phyloP scores from a whole-genome alignment of 2,797 vertebrate genomes.

The Siniperca scherzeri region DNA sequence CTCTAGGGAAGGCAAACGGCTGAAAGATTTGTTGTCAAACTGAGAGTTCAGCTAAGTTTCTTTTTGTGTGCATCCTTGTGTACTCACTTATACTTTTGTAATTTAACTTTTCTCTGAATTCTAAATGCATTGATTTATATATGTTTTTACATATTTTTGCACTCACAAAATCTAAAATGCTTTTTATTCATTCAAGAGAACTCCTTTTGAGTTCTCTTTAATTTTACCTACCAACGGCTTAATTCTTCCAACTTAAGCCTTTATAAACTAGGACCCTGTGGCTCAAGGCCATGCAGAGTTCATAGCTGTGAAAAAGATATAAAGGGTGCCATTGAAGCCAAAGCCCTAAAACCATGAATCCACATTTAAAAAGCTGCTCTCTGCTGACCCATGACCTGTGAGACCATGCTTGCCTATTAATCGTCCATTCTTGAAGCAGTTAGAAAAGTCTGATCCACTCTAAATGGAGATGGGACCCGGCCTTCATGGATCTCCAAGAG shows the following conservation, averaged over 20 bases:
- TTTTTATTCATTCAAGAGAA: slow-evolving; percentile 5
- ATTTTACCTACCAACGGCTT: slow-evolving; percentile 43
- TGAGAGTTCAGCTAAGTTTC: neutral
- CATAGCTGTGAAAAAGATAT: slow-evolving; percentile 81
- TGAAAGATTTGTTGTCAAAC: neutral
- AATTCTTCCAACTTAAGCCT: slow-evolving; percentile 52
- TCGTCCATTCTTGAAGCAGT: slow-evolving; percentile 80
- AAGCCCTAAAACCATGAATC: slow-evolving; percentile 81
- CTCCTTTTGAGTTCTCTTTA: slow-evolving; percentile 14
- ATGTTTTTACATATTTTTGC: slow-evolving; percentile 17
- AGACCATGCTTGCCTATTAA: slow-evolving; percentile 86
- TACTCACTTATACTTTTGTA: neutral
- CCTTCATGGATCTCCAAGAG: slow-evolving; percentile 70
- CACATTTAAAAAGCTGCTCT: slow-evolving; percentile 82
- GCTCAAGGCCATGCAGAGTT: slow-evolving; percentile 78
- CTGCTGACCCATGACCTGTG: slow-evolving; percentile 76
- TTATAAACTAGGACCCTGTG: slow-evolving; percentile 68
- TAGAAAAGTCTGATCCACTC: slow-evolving; percentile 86
- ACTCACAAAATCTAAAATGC: neutral
- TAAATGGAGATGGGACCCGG: slow-evolving; percentile 82
- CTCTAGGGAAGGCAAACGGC: neutral
- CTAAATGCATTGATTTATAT: slow-evolving; percentile 5
- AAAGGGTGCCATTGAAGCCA: slow-evolving; percentile 75
- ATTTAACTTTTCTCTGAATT: neutral
- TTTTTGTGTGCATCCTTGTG: neutral